These are phyloP conservation scores for Cantharis flavilabris DNA, from an alignment of 2,888 invertebrate genomes.

Conservation along the genomic window DNA sequence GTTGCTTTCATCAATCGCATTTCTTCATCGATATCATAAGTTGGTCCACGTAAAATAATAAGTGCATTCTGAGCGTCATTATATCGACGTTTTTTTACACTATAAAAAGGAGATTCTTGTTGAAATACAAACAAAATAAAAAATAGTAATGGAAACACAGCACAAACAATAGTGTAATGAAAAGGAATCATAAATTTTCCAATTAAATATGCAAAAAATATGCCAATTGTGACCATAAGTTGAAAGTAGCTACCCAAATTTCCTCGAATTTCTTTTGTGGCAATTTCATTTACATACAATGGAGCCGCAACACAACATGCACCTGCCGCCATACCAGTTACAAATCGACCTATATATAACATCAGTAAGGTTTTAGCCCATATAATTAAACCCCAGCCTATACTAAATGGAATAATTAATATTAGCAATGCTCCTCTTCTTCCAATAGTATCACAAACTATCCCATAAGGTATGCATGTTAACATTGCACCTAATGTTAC, in stretches of 20 bases:
- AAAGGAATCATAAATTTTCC: slow-evolving; percentile 55
- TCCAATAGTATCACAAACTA: slow-evolving; percentile 70
- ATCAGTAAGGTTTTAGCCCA: slow-evolving; percentile 67
- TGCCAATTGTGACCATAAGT: slow-evolving; percentile 84
- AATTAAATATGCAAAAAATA: slow-evolving; percentile 71
- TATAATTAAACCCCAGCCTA: slow-evolving; percentile 76
- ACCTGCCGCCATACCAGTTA: slow-evolving; percentile 77
- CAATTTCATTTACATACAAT: slow-evolving; percentile 84
- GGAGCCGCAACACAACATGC: slow-evolving; percentile 85
- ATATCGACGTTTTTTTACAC: slow-evolving; percentile 66
- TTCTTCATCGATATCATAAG: slow-evolving; percentile 75
- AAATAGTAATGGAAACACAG: slow-evolving; percentile 70
- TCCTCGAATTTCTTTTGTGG: slow-evolving; percentile 82
- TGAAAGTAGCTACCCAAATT: slow-evolving; percentile 87
- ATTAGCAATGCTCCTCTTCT: slow-evolving; percentile 71
- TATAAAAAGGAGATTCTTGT: slow-evolving; percentile 84
- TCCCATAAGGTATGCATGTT: slow-evolving; percentile 74
- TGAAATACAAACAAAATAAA: slow-evolving; percentile 76
- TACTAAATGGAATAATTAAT: slow-evolving; percentile 68
- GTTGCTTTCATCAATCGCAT: slow-evolving; percentile 63
- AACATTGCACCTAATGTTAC: slow-evolving; percentile 74
- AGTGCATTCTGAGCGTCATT: slow-evolving; percentile 73
- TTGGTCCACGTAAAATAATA: slow-evolving; percentile 72
- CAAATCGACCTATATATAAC: slow-evolving; percentile 69
- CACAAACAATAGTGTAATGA: slow-evolving; percentile 68